Base-by-base conservation (phyloP, 2,797 vertebrate species). In the Pseudocheirus occidentalis region DNA sequence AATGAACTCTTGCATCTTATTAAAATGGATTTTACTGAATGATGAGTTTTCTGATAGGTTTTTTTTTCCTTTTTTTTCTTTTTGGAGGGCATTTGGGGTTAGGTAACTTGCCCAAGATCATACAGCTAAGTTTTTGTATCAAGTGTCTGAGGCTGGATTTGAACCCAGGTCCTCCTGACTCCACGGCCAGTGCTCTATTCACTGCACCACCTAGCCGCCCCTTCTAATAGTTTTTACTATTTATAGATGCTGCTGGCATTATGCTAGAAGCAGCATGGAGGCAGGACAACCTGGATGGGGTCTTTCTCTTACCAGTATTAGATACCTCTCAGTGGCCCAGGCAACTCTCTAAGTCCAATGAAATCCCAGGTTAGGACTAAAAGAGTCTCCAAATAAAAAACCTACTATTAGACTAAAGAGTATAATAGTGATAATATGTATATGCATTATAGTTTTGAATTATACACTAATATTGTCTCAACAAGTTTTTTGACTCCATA, bases 41-140 rank as follows among this genome's bases (percentile, higher is more conserved):
- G 95, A 94, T 94, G 94, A 34, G 12, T 1, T 89, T 94, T 92
- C 73, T 50, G 31, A 18, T 12, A 55, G 18, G 50, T 90, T 90
- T 52, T 52, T 52, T 52, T 52, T 52, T 4, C 52, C 6, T 52
- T 52, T 4, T 52, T 52, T 52, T 52, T 52, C 1, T 52, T 52
- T 52, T 52, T 52, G 52, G 52, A 4, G 52, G 52, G 52, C 52
- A 52, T 0, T 52, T 52, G 52, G 52, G 52, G 52, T 52, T 4
- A 52, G 6, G 52, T 52, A 5, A 52, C 52, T 52, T 52, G 52
- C 3, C 52, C 52, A 52, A 52, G 52, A 5, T 52, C 52, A 52
- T 5, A 52, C 52, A 5, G 52, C 52, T 52, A 52, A 52, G 52
- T 52, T 52, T 52, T 52, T 52, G 52, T 52, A 5, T 52, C 52